Evolutionary conservation across 2,888 invertebrate species (phyloP), one percentile per base, ranked within the genome.

Genomic region (Endomychus coccineus): DNA sequence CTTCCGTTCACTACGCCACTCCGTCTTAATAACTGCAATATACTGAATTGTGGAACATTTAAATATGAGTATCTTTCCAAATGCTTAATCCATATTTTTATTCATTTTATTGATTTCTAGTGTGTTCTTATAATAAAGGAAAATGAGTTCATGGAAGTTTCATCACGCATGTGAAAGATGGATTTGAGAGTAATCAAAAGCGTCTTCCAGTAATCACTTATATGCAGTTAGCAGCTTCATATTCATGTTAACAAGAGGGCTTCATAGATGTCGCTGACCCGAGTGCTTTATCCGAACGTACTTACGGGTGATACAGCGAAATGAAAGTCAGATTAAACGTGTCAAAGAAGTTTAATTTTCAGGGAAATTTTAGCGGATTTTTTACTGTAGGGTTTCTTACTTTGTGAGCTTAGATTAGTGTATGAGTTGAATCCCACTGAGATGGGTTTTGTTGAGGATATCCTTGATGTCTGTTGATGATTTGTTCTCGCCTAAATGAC

Each of bases 281-380:
- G 36, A 32, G 34, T 24, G n/a, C 30, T 16, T 10, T 25, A 12
- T n/a, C 21, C 13, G 14, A 11, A 5, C 19, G 15, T 9, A 3
- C 19, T 13, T 22, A 13, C 16, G 23, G 31, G 25, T 32, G 10
- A 17, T 12, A 23, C 22, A 27, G 30, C 32, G 27, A 25, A 34
- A 39, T 39, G 39, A 42, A 49, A 46, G 43, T 48, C 54, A 59
- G 62, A 63, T 62, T 63, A 61, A 61, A 61, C 58, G 60, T 61
- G 61, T 61, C 62, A 64, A 64, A 65, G 64, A 59, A 58, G 61
- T 63, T 64, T 64, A 63, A 65, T 64, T 65, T 64, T 65, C 56
- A 62, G 64, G 62, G 57, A 61, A 64, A 64, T 64, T 64, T 64
- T 64, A 64, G 62, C 58, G 62, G 55, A 62, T 62, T 62, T 60